Evolutionary conservation across 2,113 vertebrate species (phyloP).

Genomic region (Siphamia tubifer): DNA sequence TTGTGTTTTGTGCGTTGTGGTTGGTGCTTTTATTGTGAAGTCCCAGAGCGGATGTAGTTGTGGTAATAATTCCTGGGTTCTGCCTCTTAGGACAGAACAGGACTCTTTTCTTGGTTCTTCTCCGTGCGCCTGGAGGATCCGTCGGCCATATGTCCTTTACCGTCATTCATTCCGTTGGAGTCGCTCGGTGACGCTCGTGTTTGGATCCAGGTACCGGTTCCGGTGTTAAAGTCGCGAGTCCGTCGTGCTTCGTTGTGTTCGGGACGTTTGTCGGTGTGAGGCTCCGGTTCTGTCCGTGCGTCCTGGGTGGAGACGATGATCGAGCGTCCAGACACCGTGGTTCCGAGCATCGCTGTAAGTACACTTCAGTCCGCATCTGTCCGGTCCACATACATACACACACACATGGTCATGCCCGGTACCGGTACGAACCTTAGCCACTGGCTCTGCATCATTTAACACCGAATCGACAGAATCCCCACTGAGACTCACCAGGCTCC

Average conservation of each 20-base stretch:
- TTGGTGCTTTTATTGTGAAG: constrained; percentile 63
- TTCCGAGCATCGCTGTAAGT: constrained; percentile 83
- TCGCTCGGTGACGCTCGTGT: neutral
- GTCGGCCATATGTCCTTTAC: constrained; percentile 45
- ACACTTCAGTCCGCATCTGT: neutral
- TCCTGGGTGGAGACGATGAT: constrained; percentile 80
- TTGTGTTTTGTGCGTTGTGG: too few relatives aligned
- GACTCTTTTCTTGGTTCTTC: neutral
- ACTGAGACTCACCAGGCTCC: too few relatives aligned
- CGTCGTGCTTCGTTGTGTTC: neutral
- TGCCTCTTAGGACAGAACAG: neutral
- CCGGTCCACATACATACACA: too few relatives aligned
- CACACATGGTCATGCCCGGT: too few relatives aligned
- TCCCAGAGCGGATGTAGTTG: neutral
- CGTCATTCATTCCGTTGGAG: constrained; percentile 43
- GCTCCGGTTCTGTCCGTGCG: constrained; percentile 47
- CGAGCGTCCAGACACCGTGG: constrained; percentile 79
- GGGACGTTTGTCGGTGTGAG: constrained; percentile 44
- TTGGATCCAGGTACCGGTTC: fast-evolving
- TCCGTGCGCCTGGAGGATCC: neutral
- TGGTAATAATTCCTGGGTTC: neutral
- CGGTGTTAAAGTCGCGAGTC: neutral
- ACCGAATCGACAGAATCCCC: too few relatives aligned
- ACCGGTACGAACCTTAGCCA: too few relatives aligned
- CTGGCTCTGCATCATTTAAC: too few relatives aligned